phyloP scores from a whole-genome alignment of 2,888 invertebrate genomes.

The Sinopyrophorus schimmeli region DNA sequence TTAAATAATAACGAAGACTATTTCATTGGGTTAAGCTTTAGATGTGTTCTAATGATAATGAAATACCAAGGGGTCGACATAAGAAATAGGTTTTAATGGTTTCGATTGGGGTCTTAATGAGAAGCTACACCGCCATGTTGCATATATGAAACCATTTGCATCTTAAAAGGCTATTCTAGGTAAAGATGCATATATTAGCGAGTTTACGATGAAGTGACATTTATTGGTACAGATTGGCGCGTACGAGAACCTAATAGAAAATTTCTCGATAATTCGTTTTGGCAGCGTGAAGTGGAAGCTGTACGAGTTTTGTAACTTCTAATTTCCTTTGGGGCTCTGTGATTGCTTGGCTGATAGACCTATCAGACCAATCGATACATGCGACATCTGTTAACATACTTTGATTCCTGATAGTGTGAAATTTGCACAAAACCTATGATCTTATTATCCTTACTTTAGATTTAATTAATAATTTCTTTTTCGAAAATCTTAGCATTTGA shows the following conservation, averaged over 20 bases:
- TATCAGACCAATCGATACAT: constrained; percentile 33
- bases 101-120: too few relatives aligned
- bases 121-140: too few relatives aligned
- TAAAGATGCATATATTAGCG: constrained; percentile 14
- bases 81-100: too few relatives aligned
- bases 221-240: constrained; percentile 29
- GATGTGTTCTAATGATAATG: too few relatives aligned
- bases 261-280: constrained; percentile 33
- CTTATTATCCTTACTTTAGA: too few relatives aligned
- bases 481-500: too few relatives aligned
- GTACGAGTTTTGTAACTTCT: constrained; percentile 35
- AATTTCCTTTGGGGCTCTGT: constrained; percentile 36
- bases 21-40: too few relatives aligned
- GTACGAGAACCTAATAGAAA: constrained; percentile 28
- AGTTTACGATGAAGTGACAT: constrained; percentile 20
- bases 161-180: too few relatives aligned
- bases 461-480: too few relatives aligned
- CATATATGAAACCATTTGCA: too few relatives aligned
- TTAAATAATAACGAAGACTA: too few relatives aligned
- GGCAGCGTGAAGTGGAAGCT: constrained; percentile 31
- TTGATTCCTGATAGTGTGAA: constrained; percentile 25
- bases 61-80: too few relatives aligned
- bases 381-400: constrained; percentile 36
- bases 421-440: constrained; percentile 15
- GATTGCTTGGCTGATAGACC: constrained; percentile 34